A percentile compares a stretch with the other conserved stretches of the same genome.
Evolutionary conservation across 2,888 invertebrate species (phyloP).

Genomic region (Parelbella ahira): DNA sequence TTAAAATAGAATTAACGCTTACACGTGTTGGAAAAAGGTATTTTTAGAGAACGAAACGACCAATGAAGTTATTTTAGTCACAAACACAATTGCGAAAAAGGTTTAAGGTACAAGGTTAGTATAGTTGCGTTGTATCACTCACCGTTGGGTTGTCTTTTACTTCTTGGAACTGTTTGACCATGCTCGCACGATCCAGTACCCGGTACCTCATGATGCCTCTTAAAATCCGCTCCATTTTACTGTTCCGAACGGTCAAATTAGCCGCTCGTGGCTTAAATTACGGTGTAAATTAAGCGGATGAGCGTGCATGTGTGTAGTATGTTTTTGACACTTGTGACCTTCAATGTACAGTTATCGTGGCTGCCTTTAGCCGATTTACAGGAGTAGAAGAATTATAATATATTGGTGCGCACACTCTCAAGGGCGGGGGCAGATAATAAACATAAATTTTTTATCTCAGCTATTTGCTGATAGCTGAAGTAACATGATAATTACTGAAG

Average conservation of each 20-base stretch:
- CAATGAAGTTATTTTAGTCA: constrained; percentile 4
- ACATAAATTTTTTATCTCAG: constrained; percentile 14
- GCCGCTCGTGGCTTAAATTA: constrained; percentile 26
- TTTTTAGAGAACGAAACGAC: constrained; percentile 5
- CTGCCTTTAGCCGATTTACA: constrained; percentile 12
- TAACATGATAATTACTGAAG: too few species aligned
- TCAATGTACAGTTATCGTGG: constrained; percentile 60
- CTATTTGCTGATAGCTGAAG: constrained; percentile 4
- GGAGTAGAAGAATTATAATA: constrained; percentile 7
- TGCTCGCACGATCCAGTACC: constrained; percentile 87
- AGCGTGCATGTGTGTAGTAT: constrained; percentile 31
- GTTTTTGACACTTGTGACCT: constrained; percentile 70
- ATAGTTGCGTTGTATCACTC: constrained; percentile 50
- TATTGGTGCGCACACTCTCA: constrained; percentile 21
- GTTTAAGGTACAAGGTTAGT: constrained; percentile 32
- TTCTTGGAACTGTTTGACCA: constrained; percentile 95
- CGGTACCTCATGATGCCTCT: constrained; percentile 95
- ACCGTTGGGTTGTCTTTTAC: constrained; percentile 94
- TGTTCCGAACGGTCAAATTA: constrained; percentile 18
- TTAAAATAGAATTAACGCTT: neutral
- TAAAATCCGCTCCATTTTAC: constrained; percentile 90
- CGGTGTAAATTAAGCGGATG: constrained; percentile 5
- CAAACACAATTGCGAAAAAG: neutral
- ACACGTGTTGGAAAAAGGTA: constrained; percentile 1
- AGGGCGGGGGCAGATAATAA: constrained; percentile 14